Evolutionary conservation across 2,888 invertebrate species (phyloP), one percentile per base, ranked within the genome.

Genomic region (Emmelina monodactyla): DNA sequence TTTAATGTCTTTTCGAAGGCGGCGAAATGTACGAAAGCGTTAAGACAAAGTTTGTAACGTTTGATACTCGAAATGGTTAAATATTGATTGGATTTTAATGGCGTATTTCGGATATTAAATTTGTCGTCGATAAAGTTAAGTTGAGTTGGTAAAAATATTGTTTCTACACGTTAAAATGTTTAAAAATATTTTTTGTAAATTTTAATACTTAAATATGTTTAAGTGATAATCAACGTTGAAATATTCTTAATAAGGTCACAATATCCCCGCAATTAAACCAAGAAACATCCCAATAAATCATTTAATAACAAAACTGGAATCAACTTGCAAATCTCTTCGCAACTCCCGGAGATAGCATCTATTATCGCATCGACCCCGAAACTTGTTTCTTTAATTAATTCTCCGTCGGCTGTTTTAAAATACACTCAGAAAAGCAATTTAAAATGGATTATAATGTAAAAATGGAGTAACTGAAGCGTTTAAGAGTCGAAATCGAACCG

Each of bases 401-500:
- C 67, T 60, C 53, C 59, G 65, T 69, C 58, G 60, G 65, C 62
- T 69, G 62, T 70, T 68, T 63, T 63, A 71, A 69, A 67, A 67
- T 60, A 54, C 55, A 57, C 52, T 55, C 50, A 56, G 55, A 58
- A n/a, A 63, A 63, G 65, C 71, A 76, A 78, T 79, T 73, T 75
- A 78, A 78, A 73, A 53, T 59, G 73, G 78, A 78, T 79, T 76
- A 78, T 66, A 63, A 25, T 51, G 62, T 70, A 71, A 76, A 75
- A 75, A 72, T 68, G 58, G 67, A 66, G 58, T 61, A 64, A 76
- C 63, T 67, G 58, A 60, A 56, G 58, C 60, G 58, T 72, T 73
- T 63, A 62, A 63, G 68, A 71, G 67, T 73, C 50, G 62, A 58
- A 70, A 71, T 76, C 65, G 68, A 66, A 71, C 58, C 52, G 58